A percentile compares a stretch with the other conserved stretches of the same genome.
phyloP scores from a whole-genome alignment of 1,140 invertebrate genomes.

The Macrostomum lignano region DNA sequence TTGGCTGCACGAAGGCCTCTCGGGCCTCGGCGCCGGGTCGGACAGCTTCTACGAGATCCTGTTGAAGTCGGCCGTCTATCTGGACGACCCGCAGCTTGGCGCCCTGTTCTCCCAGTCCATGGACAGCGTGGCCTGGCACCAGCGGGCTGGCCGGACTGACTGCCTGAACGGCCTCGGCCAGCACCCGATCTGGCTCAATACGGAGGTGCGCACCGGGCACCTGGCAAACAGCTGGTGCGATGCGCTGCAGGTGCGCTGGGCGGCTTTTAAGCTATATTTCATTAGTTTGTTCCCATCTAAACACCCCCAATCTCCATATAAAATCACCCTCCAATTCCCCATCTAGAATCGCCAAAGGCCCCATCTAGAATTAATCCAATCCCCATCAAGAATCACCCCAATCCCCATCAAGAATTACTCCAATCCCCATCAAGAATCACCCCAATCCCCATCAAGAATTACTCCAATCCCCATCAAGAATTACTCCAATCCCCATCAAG shows the following conservation, averaged over 20 bases:
- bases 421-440: too few species aligned
- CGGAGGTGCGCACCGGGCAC: conserved; percentile 38
- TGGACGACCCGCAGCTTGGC: neutral
- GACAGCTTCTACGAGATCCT: conserved; percentile 43
- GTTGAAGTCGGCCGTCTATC: conserved; percentile 29
- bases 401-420: too few species aligned
- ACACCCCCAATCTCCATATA: neutral
- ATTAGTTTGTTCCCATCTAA: conserved; percentile 2
- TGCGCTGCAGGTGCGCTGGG: conserved; percentile 37
- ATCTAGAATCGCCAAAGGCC: too few species aligned
- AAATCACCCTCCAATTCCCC: too few species aligned
- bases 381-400: too few species aligned
- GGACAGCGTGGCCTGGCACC: neutral
- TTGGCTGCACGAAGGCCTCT: conserved; percentile 35
- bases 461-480: too few species aligned
- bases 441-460: too few species aligned
- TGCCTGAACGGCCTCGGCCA: conserved; percentile 36
- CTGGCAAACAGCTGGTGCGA: conserved; percentile 39
- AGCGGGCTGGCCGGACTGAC: conserved; percentile 20
- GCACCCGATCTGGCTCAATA: conserved; percentile 41
- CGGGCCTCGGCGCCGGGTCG: conserved; percentile 39
- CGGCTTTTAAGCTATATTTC: conserved; percentile 33
- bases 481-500: too few species aligned
- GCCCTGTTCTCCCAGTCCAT: conserved; percentile 2
- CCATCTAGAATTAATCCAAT: too few species aligned